These are phyloP conservation scores for Tipula confusa DNA, from an alignment of 2,888 invertebrate species.

Conservation along the genomic window DNA sequence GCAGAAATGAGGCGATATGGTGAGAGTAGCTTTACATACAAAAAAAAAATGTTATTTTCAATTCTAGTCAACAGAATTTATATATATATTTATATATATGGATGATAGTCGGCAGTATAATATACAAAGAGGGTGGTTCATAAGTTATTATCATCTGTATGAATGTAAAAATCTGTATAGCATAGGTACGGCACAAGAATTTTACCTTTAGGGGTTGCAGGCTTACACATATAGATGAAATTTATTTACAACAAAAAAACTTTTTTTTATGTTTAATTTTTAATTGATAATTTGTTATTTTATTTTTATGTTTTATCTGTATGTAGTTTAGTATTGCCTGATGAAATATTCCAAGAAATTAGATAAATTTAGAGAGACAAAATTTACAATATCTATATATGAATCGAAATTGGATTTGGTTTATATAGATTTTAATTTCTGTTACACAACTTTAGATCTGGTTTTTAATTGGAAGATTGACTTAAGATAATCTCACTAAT, in stretches of 20 bases:
- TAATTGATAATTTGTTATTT: conserved; percentile 20
- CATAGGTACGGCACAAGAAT: background rate
- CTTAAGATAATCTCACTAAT: background rate
- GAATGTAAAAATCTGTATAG: background rate
- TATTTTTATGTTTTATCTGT: background rate
- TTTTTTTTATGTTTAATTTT: background rate
- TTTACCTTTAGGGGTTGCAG: conserved; percentile 1
- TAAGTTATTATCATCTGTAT: background rate
- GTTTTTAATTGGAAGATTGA: too few species aligned
- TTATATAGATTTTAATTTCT: too few species aligned
- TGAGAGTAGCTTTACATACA: background rate
- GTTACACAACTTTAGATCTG: too few species aligned
- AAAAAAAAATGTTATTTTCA: background rate
- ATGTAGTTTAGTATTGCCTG: conserved; percentile 3
- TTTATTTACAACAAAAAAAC: background rate
- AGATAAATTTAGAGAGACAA: background rate
- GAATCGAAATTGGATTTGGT: background rate
- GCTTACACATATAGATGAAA: background rate
- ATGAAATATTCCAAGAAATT: conserved; percentile 20
- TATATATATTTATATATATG: too few species aligned
- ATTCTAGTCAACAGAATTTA: background rate
- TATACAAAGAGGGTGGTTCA: background rate
- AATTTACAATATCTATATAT: background rate
- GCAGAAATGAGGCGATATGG: background rate
- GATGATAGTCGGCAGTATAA: background rate